Conservation (phyloP, 2,797 vertebrate genomes). For the Sebastes hubbsi region DNA sequence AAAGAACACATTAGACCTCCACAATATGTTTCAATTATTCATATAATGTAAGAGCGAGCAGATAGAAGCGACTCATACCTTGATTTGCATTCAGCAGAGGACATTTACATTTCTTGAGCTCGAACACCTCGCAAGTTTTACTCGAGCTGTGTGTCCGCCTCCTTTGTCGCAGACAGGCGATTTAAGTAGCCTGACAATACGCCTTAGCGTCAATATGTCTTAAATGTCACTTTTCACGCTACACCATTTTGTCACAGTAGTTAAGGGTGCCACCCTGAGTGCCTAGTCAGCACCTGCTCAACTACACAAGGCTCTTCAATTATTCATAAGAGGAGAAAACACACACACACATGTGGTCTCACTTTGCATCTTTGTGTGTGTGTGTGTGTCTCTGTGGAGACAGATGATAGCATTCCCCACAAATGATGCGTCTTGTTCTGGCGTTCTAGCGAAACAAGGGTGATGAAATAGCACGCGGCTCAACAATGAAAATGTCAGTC, state of each 20-base stretch:
- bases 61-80: slow-evolving; percentile 31
- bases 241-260: slow-evolving; percentile 64
- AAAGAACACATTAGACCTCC: slow-evolving; percentile 67
- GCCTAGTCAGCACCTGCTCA: slow-evolving; percentile 54
- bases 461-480: slow-evolving; percentile 22
- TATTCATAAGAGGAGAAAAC: slow-evolving; percentile 59
- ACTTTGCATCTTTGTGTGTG: slow-evolving; percentile 28
- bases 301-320: slow-evolving; percentile 55
- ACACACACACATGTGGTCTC: slow-evolving; percentile 40
- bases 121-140: neutral
- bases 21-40: slow-evolving; percentile 60
- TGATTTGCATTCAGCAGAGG: slow-evolving; percentile 40
- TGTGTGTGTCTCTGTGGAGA: slow-evolving; percentile 7
- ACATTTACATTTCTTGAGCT: slow-evolving; percentile 35
- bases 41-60: slow-evolving; percentile 37
- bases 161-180: slow-evolving; percentile 10
- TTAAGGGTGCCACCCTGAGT: slow-evolving; percentile 45
- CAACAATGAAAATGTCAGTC: slow-evolving; percentile 32
- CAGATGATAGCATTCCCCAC: slow-evolving; percentile 36
- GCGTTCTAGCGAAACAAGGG: slow-evolving; percentile 35
- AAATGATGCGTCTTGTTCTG: slow-evolving; percentile 44
- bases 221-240: slow-evolving; percentile 60
- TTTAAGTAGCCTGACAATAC: slow-evolving; percentile 29
- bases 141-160: neutral
- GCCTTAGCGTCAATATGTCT: slow-evolving; percentile 35